Percentiles rank a stretch among this genome's conserved stretches.
These are phyloP conservation scores for Dendrolimus punctatus DNA, from an alignment of 1,140 invertebrate species.

Conservation along the genomic window DNA sequence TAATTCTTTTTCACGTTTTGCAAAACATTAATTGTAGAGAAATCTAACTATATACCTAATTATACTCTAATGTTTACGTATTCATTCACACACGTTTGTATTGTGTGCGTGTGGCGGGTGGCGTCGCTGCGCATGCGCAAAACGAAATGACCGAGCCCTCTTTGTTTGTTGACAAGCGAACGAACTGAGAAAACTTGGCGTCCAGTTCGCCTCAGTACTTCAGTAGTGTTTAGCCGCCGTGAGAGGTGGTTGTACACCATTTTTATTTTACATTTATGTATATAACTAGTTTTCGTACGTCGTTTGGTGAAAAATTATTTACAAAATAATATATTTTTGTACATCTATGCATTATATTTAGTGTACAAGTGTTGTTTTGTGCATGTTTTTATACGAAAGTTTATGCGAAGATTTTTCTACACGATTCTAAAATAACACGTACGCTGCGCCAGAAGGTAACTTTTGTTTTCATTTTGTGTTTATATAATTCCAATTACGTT, in stretches of 20 bases:
- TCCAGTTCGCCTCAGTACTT: slow-evolving; percentile 27
- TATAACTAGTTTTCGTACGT: slow-evolving; percentile 44
- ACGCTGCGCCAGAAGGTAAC: slow-evolving; percentile 42
- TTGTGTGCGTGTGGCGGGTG: slow-evolving; percentile 37
- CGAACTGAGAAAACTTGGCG: slow-evolving; percentile 21
- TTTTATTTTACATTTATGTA: slow-evolving; percentile 2
- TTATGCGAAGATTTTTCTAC: slow-evolving; percentile 27
- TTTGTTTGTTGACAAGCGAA: slow-evolving; percentile 69
- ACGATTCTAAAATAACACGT: slow-evolving; percentile 34
- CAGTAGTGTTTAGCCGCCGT: slow-evolving; percentile 22
- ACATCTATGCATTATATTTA: slow-evolving; percentile 29
- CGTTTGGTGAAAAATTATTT: slow-evolving; percentile 23
- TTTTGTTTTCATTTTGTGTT: slow-evolving; percentile 23
- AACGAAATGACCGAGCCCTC: slow-evolving; percentile 40
- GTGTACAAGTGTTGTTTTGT: slow-evolving; percentile 32
- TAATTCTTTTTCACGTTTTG: no score
- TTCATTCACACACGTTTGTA: slow-evolving; percentile 49
- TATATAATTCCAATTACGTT: slow-evolving; percentile 2
- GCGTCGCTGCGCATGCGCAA: slow-evolving; percentile 51
- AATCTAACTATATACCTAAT: slow-evolving; percentile 23
- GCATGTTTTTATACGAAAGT: slow-evolving; percentile 13
- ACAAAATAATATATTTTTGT: not conserved
- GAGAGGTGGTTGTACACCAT: slow-evolving; percentile 5
- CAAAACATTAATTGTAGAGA: not conserved
- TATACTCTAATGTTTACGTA: slow-evolving; percentile 51